These are phyloP conservation scores for Cyphomyrmex costatus DNA, from an alignment of 1,140 invertebrate genomes.

Conservation along the genomic window DNA sequence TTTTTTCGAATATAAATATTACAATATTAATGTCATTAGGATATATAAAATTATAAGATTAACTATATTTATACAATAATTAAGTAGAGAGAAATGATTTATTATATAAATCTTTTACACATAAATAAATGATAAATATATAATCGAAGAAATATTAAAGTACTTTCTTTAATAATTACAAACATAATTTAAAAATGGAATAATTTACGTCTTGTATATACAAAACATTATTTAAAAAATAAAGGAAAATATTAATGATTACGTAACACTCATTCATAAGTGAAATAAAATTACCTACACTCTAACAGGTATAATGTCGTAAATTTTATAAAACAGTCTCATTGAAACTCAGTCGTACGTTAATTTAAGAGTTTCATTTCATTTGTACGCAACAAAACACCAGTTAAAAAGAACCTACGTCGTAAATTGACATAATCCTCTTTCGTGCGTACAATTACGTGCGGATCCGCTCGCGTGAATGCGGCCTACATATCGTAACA, in stretches of 20 bases:
- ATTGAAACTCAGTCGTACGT: slow-evolving; percentile 16
- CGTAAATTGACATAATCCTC: slow-evolving; percentile 48
- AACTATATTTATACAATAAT: neutral
- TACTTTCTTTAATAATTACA: neutral
- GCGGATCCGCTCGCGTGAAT: neutral
- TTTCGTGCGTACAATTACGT: slow-evolving; percentile 13
- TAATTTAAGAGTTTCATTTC: slow-evolving; percentile 28
- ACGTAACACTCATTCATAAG: neutral
- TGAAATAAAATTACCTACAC: slow-evolving; percentile 5
- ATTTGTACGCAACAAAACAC: neutral
- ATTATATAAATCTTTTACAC: neutral
- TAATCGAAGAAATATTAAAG: neutral
- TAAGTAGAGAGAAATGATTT: neutral
- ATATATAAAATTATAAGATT: neutral
- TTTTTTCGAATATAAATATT: neutral
- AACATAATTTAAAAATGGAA: neutral
- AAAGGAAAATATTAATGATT: neutral
- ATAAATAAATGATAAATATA: neutral
- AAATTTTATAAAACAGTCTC: slow-evolving; percentile 26
- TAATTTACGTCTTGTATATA: neutral
- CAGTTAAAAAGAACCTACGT: slow-evolving; percentile 11
- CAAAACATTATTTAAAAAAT: neutral
- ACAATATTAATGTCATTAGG: neutral
- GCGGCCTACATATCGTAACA: neutral
- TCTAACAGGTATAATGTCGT: neutral